Conservation (phyloP, 2,113 vertebrate genomes). For the Gymnarchus niloticus region DNA sequence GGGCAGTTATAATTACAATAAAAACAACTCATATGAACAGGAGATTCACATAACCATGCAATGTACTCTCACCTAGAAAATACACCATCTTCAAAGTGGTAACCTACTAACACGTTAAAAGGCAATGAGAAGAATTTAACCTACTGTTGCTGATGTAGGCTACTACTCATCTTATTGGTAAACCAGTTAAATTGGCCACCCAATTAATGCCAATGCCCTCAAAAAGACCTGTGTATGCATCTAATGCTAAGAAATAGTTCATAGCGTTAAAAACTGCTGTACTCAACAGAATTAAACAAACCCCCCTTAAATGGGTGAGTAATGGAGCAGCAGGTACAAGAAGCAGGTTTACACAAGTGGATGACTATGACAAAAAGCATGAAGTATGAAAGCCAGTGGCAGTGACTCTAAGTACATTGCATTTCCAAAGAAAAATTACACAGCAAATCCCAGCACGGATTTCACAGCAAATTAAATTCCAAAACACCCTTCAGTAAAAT, state of each 20-base stretch:
- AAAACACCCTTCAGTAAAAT: not conserved
- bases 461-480: conserved; percentile 7
- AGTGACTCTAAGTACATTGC: not conserved
- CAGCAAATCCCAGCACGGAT: not conserved
- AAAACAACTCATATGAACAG: not conserved
- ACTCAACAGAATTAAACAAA: not conserved
- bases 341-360: conserved; percentile 6
- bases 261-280: not conserved
- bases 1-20: not conserved
- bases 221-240: not conserved
- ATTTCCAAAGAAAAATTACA: not conserved
- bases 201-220: not conserved
- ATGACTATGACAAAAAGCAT: conserved; percentile 2
- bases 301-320: not conserved
- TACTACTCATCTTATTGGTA: not conserved
- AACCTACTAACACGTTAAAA: not conserved
- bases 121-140: not conserved
- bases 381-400: not conserved
- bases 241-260: not conserved
- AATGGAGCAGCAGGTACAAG: not conserved
- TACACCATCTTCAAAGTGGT: not conserved
- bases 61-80: not conserved
- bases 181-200: not conserved
- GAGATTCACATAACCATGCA: not conserved
- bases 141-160: not conserved